phyloP scores from a whole-genome alignment of 1,140 invertebrate species.

The Holotrichia oblita region DNA sequence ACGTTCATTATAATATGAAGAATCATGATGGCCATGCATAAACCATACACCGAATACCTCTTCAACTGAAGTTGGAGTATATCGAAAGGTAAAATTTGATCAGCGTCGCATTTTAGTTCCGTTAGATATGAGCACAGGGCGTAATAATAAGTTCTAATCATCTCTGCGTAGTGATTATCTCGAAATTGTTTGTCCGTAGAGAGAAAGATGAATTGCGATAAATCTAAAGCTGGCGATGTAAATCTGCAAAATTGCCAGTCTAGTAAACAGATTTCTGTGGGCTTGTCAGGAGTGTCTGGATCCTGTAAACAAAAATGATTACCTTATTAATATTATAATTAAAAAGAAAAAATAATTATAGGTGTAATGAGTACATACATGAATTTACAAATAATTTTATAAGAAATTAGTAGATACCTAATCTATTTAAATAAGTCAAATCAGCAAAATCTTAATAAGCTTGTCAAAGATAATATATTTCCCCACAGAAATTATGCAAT shows the following conservation, averaged over 20 bases:
- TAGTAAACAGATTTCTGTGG: constrained; percentile 51
- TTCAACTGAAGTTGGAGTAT: constrained; percentile 37
- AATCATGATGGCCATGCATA: constrained; percentile 36
- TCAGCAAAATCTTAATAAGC: no score
- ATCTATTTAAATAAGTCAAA: no score
- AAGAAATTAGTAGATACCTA: no score
- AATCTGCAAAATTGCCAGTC: constrained; percentile 68
- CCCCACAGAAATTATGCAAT: no score
- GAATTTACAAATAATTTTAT: no score
- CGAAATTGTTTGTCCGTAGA: constrained; percentile 64
- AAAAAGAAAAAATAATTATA: no score
- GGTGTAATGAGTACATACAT: no score
- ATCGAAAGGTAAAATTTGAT: constrained; percentile 61
- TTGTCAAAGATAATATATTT: no score
- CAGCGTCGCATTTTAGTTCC: constrained; percentile 60
- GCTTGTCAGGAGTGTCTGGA: not conserved
- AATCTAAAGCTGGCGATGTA: constrained; percentile 67
- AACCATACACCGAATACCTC: constrained; percentile 29
- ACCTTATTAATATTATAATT: no score
- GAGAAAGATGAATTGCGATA: constrained; percentile 68
- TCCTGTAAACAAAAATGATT: constrained; percentile 25
- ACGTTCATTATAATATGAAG: constrained; percentile 28
- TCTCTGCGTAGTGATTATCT: constrained; percentile 58
- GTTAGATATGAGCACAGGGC: constrained; percentile 60
- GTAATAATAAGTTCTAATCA: constrained; percentile 67